Evolutionary conservation across 2,888 invertebrate species (phyloP).

Genomic region (Therioaphis trifolii): DNA sequence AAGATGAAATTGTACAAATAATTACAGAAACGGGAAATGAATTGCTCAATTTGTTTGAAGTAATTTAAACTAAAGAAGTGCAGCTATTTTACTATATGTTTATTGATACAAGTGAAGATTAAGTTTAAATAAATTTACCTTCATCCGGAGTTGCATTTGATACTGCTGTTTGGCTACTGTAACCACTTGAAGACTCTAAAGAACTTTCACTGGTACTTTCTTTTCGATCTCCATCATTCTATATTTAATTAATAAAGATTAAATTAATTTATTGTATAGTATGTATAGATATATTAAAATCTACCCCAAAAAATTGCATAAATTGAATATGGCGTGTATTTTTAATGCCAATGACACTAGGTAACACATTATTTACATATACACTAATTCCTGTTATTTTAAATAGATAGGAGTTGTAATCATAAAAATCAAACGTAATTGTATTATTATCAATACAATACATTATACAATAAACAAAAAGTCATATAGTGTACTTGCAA

Average conservation of each 20-base stretch:
- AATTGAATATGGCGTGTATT: no score
- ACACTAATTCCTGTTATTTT: no score
- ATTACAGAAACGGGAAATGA: background rate
- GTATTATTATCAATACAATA: no score
- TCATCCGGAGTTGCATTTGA: slow-evolving; percentile 68
- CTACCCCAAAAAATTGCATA: background rate
- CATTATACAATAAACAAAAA: no score
- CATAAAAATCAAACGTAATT: no score
- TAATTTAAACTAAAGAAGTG: background rate
- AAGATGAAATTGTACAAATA: background rate
- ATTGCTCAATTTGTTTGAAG: background rate
- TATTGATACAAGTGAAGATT: background rate
- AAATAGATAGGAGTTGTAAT: no score
- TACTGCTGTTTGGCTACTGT: slow-evolving; percentile 81
- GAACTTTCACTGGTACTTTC: slow-evolving; percentile 79
- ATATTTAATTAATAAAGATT: slow-evolving; percentile 17
- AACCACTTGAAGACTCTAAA: slow-evolving; percentile 80
- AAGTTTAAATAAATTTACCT: slow-evolving; percentile 63
- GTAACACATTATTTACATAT: no score
- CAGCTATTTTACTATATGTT: slow-evolving; percentile 10
- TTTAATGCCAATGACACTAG: no score
- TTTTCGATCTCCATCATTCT: slow-evolving; percentile 69
- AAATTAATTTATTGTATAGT: background rate
- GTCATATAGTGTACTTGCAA: no score
- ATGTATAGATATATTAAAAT: background rate